These are phyloP conservation scores for Micrasema longulum DNA, from an alignment of 1,140 invertebrate species.

Conservation along the genomic window DNA sequence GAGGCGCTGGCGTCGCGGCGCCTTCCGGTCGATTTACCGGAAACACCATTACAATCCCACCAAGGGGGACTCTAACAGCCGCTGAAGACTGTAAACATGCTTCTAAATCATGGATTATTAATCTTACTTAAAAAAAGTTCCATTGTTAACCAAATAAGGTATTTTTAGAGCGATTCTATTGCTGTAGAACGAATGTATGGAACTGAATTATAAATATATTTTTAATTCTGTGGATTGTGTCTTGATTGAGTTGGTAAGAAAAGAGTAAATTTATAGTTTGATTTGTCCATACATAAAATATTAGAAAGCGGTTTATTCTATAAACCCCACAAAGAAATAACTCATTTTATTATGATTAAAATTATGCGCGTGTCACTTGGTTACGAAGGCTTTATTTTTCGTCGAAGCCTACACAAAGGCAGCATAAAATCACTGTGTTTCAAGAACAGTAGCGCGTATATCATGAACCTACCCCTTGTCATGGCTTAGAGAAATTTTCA, in stretches of 20 bases:
- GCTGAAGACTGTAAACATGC: conserved; percentile 19
- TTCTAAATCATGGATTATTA: conserved; percentile 35
- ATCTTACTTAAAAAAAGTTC: too few species aligned
- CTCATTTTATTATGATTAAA: too few species aligned
- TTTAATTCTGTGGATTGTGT: too few species aligned
- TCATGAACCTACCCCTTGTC: conserved; percentile 41
- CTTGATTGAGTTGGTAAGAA: too few species aligned
- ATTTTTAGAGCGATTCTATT: too few species aligned
- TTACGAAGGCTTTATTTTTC: conserved; percentile 1
- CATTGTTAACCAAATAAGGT: too few species aligned
- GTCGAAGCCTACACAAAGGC: background rate
- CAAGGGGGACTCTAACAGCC: conserved; percentile 19
- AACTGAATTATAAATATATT: too few species aligned
- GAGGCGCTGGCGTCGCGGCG: conserved; percentile 49
- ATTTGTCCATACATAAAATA: too few species aligned
- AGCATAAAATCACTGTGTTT: conserved; percentile 42
- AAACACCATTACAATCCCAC: conserved; percentile 42
- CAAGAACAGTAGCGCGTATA: conserved; percentile 46
- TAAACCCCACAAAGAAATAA: too few species aligned
- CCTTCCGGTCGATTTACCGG: conserved; percentile 54
- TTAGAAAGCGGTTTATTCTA: too few species aligned
- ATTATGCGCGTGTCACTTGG: background rate
- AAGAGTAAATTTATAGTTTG: too few species aligned
- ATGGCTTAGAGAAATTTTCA: conserved; percentile 36
- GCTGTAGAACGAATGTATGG: too few species aligned